Conservation (phyloP, 2,113 vertebrate genomes). For the Oncorhynchus gorbuscha region DNA sequence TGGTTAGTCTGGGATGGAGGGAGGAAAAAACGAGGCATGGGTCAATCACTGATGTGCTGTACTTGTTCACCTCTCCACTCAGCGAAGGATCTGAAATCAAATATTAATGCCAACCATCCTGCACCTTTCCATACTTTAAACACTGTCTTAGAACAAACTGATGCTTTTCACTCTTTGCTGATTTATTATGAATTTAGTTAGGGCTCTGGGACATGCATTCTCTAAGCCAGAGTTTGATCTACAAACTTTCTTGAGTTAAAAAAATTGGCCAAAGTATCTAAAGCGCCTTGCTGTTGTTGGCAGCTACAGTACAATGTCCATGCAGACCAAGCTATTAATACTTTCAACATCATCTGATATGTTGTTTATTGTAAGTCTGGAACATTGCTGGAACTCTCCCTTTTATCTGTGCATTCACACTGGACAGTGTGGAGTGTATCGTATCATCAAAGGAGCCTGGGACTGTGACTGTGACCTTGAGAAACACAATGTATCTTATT, state of each 20-base stretch:
- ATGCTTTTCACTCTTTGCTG: conserved; percentile 30
- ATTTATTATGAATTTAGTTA: conserved; percentile 45
- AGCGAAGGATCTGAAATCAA: conserved; percentile 56
- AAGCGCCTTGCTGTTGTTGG: conserved; percentile 5
- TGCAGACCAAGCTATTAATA: conserved; percentile 63
- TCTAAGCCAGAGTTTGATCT: conserved; percentile 24
- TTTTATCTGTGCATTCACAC: conserved; percentile 48
- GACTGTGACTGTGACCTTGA: conserved; percentile 67
- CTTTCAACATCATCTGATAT: conserved; percentile 65
- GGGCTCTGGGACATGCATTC: not conserved
- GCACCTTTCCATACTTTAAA: conserved; percentile 50
- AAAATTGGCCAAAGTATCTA: conserved; percentile 17
- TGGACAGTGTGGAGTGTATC: conserved; percentile 57
- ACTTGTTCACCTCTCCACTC: conserved; percentile 40
- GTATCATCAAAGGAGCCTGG: conserved; percentile 53
- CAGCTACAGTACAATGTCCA: conserved; percentile 27
- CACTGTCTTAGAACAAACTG: conserved; percentile 45
- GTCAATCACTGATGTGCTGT: too few relatives aligned
- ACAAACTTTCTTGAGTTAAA: conserved; percentile 34
- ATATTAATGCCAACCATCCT: conserved; percentile 64
- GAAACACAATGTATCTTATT: conserved; percentile 59
- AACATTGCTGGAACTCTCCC: conserved; percentile 45
- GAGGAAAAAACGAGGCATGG: not conserved
- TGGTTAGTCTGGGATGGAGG: not conserved
- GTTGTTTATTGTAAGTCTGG: conserved; percentile 66